Percentiles rank a stretch among this genome's conserved stretches.
Conservation (phyloP, 1,140 invertebrate genomes). For the honey bee (Apis mellifera) region DNA sequence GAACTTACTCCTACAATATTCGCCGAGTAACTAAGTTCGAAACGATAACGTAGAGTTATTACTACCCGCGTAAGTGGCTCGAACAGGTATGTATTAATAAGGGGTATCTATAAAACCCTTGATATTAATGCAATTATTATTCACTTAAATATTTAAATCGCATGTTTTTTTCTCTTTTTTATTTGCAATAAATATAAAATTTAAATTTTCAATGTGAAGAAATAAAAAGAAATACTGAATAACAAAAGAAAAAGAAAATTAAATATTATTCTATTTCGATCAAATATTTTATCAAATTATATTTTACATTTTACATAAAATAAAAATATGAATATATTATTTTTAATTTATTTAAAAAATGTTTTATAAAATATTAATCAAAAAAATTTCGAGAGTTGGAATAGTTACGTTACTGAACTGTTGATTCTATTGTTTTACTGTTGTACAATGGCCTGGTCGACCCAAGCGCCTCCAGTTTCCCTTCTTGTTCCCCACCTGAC, state of each 20-base stretch:
- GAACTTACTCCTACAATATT: constrained; percentile 41
- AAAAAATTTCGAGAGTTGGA: background rate
- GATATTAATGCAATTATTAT: background rate
- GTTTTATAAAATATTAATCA: background rate
- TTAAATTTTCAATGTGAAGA: too few species aligned
- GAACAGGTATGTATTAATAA: constrained; percentile 25
- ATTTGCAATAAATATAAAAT: background rate
- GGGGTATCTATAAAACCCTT: background rate
- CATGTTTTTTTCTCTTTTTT: background rate
- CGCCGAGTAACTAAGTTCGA: constrained; percentile 66
- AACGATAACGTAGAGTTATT: constrained; percentile 70
- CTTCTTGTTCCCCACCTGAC: constrained; percentile 65
- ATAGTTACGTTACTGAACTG: constrained; percentile 65
- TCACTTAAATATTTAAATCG: background rate
- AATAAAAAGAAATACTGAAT: too few species aligned
- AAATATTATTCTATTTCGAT: too few species aligned
- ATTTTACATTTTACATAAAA: background rate
- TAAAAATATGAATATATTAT: background rate
- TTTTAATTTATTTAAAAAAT: background rate
- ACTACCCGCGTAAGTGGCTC: constrained; percentile 68
- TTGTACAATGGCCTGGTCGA: constrained; percentile 75
- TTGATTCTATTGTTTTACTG: constrained; percentile 78
- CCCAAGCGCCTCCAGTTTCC: constrained; percentile 70
- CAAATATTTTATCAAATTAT: background rate
- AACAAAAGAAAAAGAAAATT: background rate